These are phyloP conservation scores for Octodon degus DNA, from an alignment of 2,113 vertebrate genomes.

Conservation along the genomic window DNA sequence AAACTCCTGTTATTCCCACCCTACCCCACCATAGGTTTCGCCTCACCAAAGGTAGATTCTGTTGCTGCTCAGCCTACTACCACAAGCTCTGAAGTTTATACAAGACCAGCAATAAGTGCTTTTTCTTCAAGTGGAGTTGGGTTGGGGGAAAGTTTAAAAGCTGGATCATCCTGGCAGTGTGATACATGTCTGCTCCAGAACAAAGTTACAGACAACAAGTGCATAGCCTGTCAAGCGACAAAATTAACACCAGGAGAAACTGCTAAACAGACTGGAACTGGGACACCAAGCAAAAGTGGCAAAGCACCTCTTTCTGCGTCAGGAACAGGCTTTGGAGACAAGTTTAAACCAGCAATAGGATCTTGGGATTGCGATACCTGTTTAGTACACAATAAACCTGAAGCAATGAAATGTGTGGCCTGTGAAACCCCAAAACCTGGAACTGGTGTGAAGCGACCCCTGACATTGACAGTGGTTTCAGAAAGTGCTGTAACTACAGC, in stretches of 20 bases:
- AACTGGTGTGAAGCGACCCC: conserved; percentile 91
- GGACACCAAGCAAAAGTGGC: conserved; percentile 76
- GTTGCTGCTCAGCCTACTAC: conserved; percentile 81
- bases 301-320: conserved; percentile 78
- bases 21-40: conserved; percentile 86
- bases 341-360: conserved; percentile 90
- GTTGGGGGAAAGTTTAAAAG: conserved; percentile 88
- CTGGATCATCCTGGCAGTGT: conserved; percentile 89
- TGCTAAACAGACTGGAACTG: conserved; percentile 77
- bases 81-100: conserved; percentile 82
- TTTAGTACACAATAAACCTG: conserved; percentile 95
- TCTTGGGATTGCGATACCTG: conserved; percentile 98
- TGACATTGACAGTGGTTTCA: conserved; percentile 87
- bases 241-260: conserved; percentile 85
- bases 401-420: conserved; percentile 94
- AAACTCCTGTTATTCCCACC: background rate
- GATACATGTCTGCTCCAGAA: conserved; percentile 89
- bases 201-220: conserved; percentile 90
- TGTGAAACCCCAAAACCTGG: conserved; percentile 98
- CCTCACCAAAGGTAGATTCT: conserved; percentile 83
- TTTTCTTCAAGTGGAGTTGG: conserved; percentile 85
- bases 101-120: conserved; percentile 86
- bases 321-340: conserved; percentile 88
- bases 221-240: conserved; percentile 88
- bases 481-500: conserved; percentile 84